These are phyloP conservation scores for Trypoxylus dichotomus DNA, from an alignment of 1,140 invertebrate species.

Conservation along the genomic window DNA sequence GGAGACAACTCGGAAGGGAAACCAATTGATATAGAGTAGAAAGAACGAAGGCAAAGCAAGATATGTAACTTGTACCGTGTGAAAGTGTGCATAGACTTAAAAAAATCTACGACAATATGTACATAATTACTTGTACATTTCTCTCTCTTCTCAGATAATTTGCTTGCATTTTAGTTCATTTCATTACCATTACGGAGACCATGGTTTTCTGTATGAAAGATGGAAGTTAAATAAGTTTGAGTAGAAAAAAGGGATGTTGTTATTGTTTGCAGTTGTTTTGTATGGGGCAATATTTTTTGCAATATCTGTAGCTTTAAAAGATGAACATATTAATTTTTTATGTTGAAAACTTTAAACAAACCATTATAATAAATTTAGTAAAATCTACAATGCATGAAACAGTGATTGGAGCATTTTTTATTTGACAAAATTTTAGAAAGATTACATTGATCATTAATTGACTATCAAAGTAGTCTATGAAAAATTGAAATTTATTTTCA, in stretches of 20 bases:
- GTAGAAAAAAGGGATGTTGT: no score
- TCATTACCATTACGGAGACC: slow-evolving; percentile 21
- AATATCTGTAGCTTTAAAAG: slow-evolving; percentile 1
- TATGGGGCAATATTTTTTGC: background rate
- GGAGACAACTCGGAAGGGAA: background rate
- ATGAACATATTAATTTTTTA: no score
- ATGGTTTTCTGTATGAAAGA: slow-evolving; percentile 9
- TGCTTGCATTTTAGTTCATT: slow-evolving; percentile 9
- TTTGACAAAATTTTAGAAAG: no score
- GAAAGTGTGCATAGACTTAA: slow-evolving; percentile 44
- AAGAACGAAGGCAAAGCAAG: background rate
- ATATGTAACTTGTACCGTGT: slow-evolving; percentile 27
- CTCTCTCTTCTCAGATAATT: slow-evolving; percentile 10
- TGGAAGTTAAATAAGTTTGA: background rate
- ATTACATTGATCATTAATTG: no score
- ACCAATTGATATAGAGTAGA: background rate
- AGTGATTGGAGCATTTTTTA: no score
- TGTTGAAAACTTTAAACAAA: no score
- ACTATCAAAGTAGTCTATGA: no score
- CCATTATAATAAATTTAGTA: no score
- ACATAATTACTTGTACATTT: slow-evolving; percentile 53
- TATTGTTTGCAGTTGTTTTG: background rate
- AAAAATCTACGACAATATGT: slow-evolving; percentile 56
- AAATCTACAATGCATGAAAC: no score
- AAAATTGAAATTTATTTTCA: no score